A percentile compares a stretch with the other conserved stretches of the same genome.
These are phyloP conservation scores for Gibbula magus DNA, from an alignment of 2,888 invertebrate genomes.

Conservation along the genomic window DNA sequence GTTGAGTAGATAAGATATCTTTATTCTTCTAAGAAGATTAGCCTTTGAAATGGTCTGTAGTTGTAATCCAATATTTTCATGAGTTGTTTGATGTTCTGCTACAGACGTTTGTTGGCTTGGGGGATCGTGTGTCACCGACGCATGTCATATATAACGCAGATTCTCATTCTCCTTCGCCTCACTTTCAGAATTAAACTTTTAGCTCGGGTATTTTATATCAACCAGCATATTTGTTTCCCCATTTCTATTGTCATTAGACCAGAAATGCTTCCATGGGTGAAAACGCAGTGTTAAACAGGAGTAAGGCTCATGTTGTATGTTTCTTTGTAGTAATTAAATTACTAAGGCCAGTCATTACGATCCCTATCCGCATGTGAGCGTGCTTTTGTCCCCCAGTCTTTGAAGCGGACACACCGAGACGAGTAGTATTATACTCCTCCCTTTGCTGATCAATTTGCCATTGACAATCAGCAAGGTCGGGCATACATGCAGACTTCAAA, in stretches of 20 bases:
- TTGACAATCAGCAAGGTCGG: conserved; percentile 33
- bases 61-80: conserved; percentile 1
- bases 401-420: conserved; percentile 1
- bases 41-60: neutral
- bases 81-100: neutral
- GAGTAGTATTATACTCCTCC: neutral
- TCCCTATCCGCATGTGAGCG: conserved; percentile 10
- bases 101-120: neutral
- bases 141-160: neutral
- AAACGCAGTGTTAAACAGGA: neutral
- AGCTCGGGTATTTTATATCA: neutral
- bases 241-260: neutral
- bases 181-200: neutral
- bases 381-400: conserved; percentile 18
- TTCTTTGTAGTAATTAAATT: conserved; percentile 26
- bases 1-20: too few relatives aligned
- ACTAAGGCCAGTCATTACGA: conserved; percentile 7
- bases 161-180: neutral
- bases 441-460: conserved; percentile 31
- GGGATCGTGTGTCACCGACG: neutral
- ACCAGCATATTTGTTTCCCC: neutral
- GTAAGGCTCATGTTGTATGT: neutral
- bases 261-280: neutral
- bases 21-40: too few relatives aligned
- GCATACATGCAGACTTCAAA: conserved; percentile 37